Percentiles rank a stretch among this genome's conserved stretches.
These are phyloP conservation scores for Oreonectes daqikongensis DNA, from an alignment of 2,797 vertebrate genomes.

Conservation along the genomic window DNA sequence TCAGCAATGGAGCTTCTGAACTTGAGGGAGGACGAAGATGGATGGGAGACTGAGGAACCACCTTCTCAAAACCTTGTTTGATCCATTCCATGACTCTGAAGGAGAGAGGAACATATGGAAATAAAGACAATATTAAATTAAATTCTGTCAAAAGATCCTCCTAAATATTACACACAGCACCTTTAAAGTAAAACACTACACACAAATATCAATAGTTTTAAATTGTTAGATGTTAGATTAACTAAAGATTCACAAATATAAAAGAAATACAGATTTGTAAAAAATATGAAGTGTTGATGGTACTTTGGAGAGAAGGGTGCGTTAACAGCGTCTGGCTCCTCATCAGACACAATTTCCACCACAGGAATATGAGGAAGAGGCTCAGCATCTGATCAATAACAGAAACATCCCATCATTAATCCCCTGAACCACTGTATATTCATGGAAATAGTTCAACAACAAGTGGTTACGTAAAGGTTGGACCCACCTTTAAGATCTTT, in stretches of 20 bases:
- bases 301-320: slow-evolving; percentile 62
- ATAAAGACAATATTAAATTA: not conserved
- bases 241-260: too few species aligned
- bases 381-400: slow-evolving; percentile 56
- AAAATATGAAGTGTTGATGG: not conserved
- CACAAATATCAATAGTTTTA: too few species aligned
- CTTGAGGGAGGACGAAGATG: slow-evolving; percentile 20
- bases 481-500: slow-evolving; percentile 54
- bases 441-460: not conserved
- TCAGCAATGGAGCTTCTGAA: slow-evolving; percentile 50
- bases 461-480: not conserved
- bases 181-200: too few species aligned
- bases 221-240: too few species aligned
- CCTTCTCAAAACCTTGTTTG: slow-evolving; percentile 77
- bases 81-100: slow-evolving; percentile 78
- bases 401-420: not conserved
- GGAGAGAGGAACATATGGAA: not conserved
- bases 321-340: slow-evolving; percentile 54
- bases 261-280: not conserved
- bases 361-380: slow-evolving; percentile 52
- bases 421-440: not conserved
- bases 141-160: too few species aligned
- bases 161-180: too few species aligned
- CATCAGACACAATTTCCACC: slow-evolving; percentile 55
- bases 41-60: slow-evolving; percentile 76